A percentile compares a stretch with the other conserved stretches of the same genome.
Evolutionary conservation across 2,888 invertebrate species (phyloP).

Genomic region (Ormyrus pomaceus): DNA sequence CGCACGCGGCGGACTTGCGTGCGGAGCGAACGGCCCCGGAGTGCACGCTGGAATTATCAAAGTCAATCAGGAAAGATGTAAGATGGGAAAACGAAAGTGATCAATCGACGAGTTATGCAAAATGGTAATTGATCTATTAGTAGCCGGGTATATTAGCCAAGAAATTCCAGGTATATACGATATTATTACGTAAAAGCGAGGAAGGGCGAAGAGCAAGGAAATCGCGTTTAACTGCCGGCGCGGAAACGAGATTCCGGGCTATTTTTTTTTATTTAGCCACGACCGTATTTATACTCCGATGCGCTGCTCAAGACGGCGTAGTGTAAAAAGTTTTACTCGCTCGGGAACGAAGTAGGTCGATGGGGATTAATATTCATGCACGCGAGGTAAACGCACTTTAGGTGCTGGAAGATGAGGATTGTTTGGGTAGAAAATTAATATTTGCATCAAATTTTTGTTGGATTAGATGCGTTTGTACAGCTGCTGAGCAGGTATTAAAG

Average conservation of each 20-base stretch:
- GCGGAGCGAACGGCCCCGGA: too few species aligned
- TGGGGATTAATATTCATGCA: too few species aligned
- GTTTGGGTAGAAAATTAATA: too few species aligned
- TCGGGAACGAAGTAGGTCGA: too few species aligned
- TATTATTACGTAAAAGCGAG: constrained; percentile 51
- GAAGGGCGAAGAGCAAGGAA: constrained; percentile 49
- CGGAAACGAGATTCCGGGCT: constrained; percentile 19
- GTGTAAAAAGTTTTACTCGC: background rate
- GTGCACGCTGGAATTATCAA: constrained; percentile 35
- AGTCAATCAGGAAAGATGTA: constrained; percentile 52
- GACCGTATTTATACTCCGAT: background rate
- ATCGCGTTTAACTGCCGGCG: constrained; percentile 20
- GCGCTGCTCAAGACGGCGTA: background rate
- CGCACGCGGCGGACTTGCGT: background rate
- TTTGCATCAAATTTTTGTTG: too few species aligned
- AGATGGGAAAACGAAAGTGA: constrained; percentile 51
- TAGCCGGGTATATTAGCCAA: constrained; percentile 32
- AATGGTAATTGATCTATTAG: constrained; percentile 54
- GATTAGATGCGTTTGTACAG: too few species aligned
- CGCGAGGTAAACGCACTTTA: too few species aligned
- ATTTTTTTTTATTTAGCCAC: constrained; percentile 33
- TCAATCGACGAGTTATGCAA: constrained; percentile 54
- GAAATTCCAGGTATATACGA: constrained; percentile 21
- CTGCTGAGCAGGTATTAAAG: too few species aligned
- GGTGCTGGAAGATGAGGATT: too few species aligned